These are phyloP conservation scores for Nesometra sesokonis DNA, from an alignment of 35 echinoderm and acorn worm genomes.

Conservation along the genomic window DNA sequence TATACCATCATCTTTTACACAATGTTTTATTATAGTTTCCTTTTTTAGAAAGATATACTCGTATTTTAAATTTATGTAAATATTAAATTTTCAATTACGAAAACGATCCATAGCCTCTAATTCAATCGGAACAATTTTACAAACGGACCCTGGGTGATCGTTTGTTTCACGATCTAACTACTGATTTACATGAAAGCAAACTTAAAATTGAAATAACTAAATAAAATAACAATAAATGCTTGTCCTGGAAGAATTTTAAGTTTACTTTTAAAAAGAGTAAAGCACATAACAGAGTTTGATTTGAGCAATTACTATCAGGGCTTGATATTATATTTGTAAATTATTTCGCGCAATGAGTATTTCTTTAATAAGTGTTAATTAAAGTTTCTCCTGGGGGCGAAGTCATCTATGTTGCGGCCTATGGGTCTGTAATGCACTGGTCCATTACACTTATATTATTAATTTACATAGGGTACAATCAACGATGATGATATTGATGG, in stretches of 20 bases:
- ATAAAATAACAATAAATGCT: not conserved
- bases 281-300: not conserved
- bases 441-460: not conserved
- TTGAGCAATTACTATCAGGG: not conserved
- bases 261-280: not conserved
- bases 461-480: not conserved
- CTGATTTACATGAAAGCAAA: too few species aligned
- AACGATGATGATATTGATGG: not conserved
- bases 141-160: too few species aligned
- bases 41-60: too few species aligned
- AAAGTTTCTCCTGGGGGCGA: not conserved
- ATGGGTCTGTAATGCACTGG: not conserved
- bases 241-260: not conserved
- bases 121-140: too few species aligned
- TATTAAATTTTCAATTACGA: too few species aligned
- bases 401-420: not conserved
- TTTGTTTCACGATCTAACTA: too few species aligned
- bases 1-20: too few species aligned
- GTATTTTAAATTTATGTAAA: too few species aligned
- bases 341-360: not conserved
- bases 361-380: not conserved
- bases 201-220: too few species aligned
- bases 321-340: not conserved
- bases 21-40: too few species aligned
- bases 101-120: too few species aligned